phyloP scores from a whole-genome alignment of 2,888 invertebrate genomes.

The Cremastinae sp. region DNA sequence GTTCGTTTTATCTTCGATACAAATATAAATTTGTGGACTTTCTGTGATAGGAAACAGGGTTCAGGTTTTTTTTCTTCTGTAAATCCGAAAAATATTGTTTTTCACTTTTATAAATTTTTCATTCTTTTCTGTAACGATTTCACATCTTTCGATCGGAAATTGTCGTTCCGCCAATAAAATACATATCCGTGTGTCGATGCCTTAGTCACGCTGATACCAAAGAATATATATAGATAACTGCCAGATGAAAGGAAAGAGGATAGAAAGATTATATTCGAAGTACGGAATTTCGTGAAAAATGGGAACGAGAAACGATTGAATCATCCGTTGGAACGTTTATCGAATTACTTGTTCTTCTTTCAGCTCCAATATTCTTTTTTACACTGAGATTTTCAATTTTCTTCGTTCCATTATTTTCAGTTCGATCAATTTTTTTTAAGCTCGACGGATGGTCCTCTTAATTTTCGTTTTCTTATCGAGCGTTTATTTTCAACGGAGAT shows the following conservation, averaged over 20 bases:
- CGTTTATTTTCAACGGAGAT: background rate
- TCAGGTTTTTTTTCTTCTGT: slow-evolving; percentile 49
- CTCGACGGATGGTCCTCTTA: no score
- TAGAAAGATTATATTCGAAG: slow-evolving; percentile 41
- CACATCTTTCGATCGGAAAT: slow-evolving; percentile 6
- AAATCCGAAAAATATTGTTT: slow-evolving; percentile 44
- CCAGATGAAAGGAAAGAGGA: slow-evolving; percentile 19
- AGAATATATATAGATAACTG: background rate
- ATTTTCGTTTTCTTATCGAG: background rate
- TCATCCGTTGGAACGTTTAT: slow-evolving; percentile 3
- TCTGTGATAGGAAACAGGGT: no score
- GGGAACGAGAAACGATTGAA: slow-evolving; percentile 32
- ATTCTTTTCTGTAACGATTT: slow-evolving; percentile 16
- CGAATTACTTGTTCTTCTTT: slow-evolving; percentile 8
- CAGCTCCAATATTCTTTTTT: slow-evolving; percentile 4
- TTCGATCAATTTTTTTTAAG: slow-evolving; percentile 19
- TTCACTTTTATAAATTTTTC: slow-evolving; percentile 11
- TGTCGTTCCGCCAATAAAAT: slow-evolving; percentile 25
- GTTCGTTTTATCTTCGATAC: no score
- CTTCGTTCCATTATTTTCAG: background rate
- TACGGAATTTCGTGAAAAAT: slow-evolving; percentile 17
- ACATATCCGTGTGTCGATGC: background rate
- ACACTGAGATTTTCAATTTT: background rate
- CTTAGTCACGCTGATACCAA: no score
- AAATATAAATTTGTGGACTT: slow-evolving; percentile 65